phyloP scores from a whole-genome alignment of 2,797 vertebrate species.

The Acestrorhynchus altus region DNA sequence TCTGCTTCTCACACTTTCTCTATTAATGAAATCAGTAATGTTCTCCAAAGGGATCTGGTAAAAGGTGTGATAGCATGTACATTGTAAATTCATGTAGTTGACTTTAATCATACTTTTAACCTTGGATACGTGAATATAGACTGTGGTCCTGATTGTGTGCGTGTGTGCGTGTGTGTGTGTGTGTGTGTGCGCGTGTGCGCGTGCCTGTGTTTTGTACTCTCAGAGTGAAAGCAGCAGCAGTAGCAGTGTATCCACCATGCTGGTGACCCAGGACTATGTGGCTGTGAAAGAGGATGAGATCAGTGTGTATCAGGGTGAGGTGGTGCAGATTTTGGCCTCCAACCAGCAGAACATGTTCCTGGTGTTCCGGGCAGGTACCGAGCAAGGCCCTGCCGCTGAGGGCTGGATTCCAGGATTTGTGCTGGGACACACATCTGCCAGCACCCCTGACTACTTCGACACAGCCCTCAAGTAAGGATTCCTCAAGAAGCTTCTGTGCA shows the following conservation, averaged over 20 bases:
- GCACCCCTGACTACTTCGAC: conserved; percentile 88
- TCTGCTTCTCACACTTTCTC: neutral
- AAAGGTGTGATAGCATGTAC: too few species aligned
- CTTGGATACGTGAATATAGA: neutral
- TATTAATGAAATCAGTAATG: too few species aligned
- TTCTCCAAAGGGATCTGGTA: too few species aligned
- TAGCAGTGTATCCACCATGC: conserved; percentile 99
- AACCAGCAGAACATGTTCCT: conserved; percentile 99
- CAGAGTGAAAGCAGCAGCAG: conserved; percentile 99
- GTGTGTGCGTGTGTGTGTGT: conserved; percentile 10
- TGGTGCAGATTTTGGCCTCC: conserved; percentile 99
- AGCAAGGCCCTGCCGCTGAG: conserved; percentile 97
- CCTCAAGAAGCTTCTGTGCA: neutral
- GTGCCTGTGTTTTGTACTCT: conserved; percentile 21
- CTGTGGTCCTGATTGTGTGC: neutral
- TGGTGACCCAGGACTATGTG: conserved; percentile 99
- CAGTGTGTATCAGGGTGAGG: conserved; percentile 96
- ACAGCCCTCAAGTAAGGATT: conserved; percentile 91
- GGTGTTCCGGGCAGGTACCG: conserved; percentile 97
- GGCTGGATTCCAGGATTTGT: conserved; percentile 99
- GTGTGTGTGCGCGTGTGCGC: conserved; percentile 17
- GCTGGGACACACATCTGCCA: conserved; percentile 94
- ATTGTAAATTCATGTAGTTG: too few species aligned
- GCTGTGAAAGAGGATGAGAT: conserved; percentile 99
- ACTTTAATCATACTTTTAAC: too few species aligned